phyloP scores from a whole-genome alignment of 2,113 vertebrate species.

The Mesoclemmys tuberculata region DNA sequence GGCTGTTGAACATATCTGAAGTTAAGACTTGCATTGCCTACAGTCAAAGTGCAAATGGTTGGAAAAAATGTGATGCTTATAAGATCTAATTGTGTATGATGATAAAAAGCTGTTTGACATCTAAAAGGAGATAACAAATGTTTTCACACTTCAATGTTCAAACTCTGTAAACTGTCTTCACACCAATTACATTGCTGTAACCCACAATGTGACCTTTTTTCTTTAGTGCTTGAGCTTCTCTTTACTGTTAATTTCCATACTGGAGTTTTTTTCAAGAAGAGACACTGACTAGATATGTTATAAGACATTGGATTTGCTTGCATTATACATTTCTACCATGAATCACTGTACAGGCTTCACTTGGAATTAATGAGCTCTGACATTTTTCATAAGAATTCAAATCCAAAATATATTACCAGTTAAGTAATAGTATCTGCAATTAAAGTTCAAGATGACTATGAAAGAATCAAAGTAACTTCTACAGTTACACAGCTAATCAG shows the following conservation, averaged over 20 bases:
- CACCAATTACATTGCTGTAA: conserved; percentile 81
- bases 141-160: conserved; percentile 83
- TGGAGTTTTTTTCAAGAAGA: background rate
- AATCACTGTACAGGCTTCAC: background rate
- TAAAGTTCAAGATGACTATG: background rate
- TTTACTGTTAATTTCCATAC: conserved; percentile 76
- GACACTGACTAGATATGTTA: background rate
- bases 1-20: conserved; percentile 7
- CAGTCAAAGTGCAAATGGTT: conserved; percentile 46
- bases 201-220: conserved; percentile 76
- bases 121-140: conserved; percentile 80
- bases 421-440: background rate
- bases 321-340: background rate
- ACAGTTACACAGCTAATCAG: background rate
- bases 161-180: conserved; percentile 74
- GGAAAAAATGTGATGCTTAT: conserved; percentile 56
- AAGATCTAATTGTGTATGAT: conserved; percentile 61
- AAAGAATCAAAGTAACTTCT: background rate
- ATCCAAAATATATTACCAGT: conserved; percentile 1
- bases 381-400: background rate
- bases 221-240: conserved; percentile 74
- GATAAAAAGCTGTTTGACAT: conserved; percentile 61
- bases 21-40: background rate
- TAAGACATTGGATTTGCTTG: background rate
- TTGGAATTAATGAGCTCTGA: background rate